Percentiles rank a stretch among this genome's conserved stretches.
Conservation (phyloP, 2,797 vertebrate genomes). For the Poeciliopsis gracilis region DNA sequence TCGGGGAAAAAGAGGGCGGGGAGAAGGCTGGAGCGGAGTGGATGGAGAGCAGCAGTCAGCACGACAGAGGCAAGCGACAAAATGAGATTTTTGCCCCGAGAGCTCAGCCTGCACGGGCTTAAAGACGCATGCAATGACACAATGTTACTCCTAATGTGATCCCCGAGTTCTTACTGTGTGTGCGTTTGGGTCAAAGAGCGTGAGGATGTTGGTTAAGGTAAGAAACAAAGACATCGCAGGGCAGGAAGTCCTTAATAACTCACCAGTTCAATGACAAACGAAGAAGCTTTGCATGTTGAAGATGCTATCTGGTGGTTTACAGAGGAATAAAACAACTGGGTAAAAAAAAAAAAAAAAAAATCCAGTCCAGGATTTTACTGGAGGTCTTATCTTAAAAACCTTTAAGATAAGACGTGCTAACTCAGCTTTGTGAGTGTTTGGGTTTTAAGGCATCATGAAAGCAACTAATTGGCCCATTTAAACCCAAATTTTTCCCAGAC, state of each 20-base stretch:
- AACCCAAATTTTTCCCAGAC: too few relatives aligned
- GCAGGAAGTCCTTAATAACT: conserved; percentile 15
- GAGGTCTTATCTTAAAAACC: not conserved
- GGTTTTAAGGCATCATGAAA: not conserved
- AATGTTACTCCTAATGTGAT: conserved; percentile 69
- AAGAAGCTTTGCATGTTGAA: conserved; percentile 53
- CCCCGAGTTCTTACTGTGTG: conserved; percentile 53
- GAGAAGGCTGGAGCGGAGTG: conserved; percentile 41
- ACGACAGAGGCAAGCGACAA: conserved; percentile 50
- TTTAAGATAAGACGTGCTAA: not conserved
- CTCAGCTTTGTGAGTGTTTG: not conserved
- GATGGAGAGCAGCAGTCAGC: conserved; percentile 63
- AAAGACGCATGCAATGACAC: conserved; percentile 59
- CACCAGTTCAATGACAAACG: conserved; percentile 52
- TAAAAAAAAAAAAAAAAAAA: too few relatives aligned
- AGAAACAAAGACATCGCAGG: conserved; percentile 45
- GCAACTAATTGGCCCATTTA: not conserved
- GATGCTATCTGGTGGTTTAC: not conserved
- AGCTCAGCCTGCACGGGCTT: conserved; percentile 69
- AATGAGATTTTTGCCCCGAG: conserved; percentile 70
- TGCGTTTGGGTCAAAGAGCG: conserved; percentile 11
- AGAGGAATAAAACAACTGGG: too few relatives aligned
- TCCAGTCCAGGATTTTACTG: not conserved
- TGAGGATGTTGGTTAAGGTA: conserved; percentile 8
- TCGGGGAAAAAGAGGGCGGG: conserved; percentile 28